A percentile compares a stretch with the other conserved stretches of the same genome.
Conservation (phyloP, 2,888 invertebrate species). For the Choreutis nemorana region DNA sequence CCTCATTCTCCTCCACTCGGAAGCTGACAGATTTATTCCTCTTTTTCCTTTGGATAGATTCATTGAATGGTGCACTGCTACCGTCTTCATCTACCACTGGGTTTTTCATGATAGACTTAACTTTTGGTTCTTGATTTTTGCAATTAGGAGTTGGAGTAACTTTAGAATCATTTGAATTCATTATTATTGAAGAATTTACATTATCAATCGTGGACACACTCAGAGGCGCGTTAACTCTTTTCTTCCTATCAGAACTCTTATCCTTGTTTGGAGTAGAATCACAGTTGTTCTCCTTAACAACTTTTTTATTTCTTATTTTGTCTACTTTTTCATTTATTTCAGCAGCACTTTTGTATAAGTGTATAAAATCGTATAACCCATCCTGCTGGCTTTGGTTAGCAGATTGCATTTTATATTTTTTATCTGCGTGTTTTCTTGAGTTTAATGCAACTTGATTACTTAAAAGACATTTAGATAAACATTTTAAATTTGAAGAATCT, state of each 20-base stretch:
- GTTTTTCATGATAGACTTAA: conserved; percentile 40
- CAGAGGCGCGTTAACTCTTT: conserved; percentile 19
- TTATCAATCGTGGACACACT: conserved; percentile 22
- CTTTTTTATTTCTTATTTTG: conserved; percentile 16
- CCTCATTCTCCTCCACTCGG: conserved; percentile 40
- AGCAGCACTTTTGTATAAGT: conserved; percentile 31
- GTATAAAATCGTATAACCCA: conserved; percentile 37
- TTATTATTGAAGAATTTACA: conserved; percentile 13
- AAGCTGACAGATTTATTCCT: conserved; percentile 53
- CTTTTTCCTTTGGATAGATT: conserved; percentile 33
- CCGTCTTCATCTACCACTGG: conserved; percentile 15
- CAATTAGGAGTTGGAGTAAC: conserved; percentile 28
- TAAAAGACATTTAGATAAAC: too few relatives aligned
- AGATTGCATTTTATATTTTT: too few relatives aligned
- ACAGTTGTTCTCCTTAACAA: conserved; percentile 14
- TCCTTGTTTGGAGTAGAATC: conserved; percentile 12
- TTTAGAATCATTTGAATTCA: conserved; percentile 16
- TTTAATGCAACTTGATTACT: too few relatives aligned
- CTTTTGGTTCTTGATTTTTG: conserved; percentile 13
- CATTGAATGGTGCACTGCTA: conserved; percentile 10
- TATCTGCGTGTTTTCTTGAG: too few relatives aligned
- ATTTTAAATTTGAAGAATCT: too few relatives aligned
- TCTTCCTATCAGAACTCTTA: conserved; percentile 18
- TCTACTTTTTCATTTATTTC: conserved; percentile 23
- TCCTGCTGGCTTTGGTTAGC: too few relatives aligned